These are phyloP conservation scores for Aphrocallistes beatrix DNA, from an alignment of 37 sponge, comb jelly and placozoan species.

Conservation along the genomic window DNA sequence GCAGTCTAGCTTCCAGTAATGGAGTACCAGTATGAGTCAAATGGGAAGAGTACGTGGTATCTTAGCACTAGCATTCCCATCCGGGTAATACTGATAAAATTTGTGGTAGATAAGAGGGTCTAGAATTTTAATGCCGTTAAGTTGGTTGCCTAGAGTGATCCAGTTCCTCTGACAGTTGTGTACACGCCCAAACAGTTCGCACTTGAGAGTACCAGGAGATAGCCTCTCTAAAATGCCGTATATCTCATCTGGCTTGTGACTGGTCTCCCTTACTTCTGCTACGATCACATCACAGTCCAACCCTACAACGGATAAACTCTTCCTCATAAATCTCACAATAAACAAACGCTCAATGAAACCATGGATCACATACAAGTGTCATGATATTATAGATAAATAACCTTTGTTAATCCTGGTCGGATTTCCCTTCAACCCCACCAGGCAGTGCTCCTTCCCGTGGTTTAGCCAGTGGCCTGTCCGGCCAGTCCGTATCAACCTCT, in stretches of 20 bases:
- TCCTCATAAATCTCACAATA: too few relatives aligned
- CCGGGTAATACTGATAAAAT: slow-evolving; percentile 53
- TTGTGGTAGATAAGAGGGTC: slow-evolving; percentile 32
- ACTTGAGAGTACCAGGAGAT: slow-evolving; percentile 71
- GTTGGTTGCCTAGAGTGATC: slow-evolving; percentile 92
- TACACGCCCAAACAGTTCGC: slow-evolving; percentile 83
- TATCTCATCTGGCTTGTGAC: slow-evolving; percentile 91
- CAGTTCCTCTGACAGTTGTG: slow-evolving; percentile 95
- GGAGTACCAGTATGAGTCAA: too few relatives aligned
- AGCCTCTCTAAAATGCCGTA: slow-evolving; percentile 88
- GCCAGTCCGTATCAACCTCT: slow-evolving; percentile 85
- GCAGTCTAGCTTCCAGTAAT: too few relatives aligned
- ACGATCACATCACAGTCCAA: slow-evolving; percentile 88
- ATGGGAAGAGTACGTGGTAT: background rate
- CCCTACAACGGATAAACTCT: too few relatives aligned
- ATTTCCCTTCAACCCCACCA: slow-evolving; percentile 85
- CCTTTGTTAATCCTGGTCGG: slow-evolving; percentile 4
- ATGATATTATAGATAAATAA: background rate
- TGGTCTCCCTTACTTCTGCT: slow-evolving; percentile 83
- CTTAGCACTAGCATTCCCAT: slow-evolving; percentile 26
- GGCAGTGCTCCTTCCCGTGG: slow-evolving; percentile 96
- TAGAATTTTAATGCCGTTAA: slow-evolving; percentile 57
- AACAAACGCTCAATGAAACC: too few relatives aligned
- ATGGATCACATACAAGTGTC: background rate
- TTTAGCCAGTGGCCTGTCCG: slow-evolving; percentile 97